Evolutionary conservation across 2,113 vertebrate genomes (phyloP).

Genomic region (Psilopsiagon aurifrons): DNA sequence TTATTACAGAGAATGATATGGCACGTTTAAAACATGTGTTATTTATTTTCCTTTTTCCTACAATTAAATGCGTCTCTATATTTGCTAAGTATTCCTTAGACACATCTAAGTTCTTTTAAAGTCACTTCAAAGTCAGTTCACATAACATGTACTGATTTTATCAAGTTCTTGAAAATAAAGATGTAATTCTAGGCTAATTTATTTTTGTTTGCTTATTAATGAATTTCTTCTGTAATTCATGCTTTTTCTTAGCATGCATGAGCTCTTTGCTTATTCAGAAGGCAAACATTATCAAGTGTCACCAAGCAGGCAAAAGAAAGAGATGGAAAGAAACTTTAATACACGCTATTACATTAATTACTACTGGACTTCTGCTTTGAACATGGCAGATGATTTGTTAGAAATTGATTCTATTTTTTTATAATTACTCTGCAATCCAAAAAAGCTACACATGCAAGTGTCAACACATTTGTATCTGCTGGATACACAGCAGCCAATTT

Average conservation of each 20-base stretch:
- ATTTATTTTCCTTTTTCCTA: not conserved
- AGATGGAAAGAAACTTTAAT: not conserved
- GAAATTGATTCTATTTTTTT: conserved; percentile 62
- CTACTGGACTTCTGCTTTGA: conserved; percentile 32
- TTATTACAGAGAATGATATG: not conserved
- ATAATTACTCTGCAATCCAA: conserved; percentile 48
- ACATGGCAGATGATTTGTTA: conserved; percentile 59
- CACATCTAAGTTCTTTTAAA: not conserved
- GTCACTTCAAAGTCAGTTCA: not conserved
- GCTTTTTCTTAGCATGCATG: not conserved
- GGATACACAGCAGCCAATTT: conserved; percentile 12
- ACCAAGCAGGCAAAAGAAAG: not conserved
- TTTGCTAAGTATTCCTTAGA: not conserved
- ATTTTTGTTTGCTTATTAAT: not conserved
- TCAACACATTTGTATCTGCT: conserved; percentile 44
- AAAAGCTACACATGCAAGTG: conserved; percentile 12
- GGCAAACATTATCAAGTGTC: not conserved
- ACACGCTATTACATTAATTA: conserved; percentile 59
- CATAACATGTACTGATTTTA: accelerated
- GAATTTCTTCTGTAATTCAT: conserved; percentile 18
- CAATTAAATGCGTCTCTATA: not conserved
- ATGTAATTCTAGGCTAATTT: not conserved
- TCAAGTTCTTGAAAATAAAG: not conserved
- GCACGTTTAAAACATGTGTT: not conserved
- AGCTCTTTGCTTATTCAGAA: conserved; percentile 6